These are phyloP conservation scores for Capitella teleta DNA, from an alignment of 1,140 invertebrate genomes.

Conservation along the genomic window DNA sequence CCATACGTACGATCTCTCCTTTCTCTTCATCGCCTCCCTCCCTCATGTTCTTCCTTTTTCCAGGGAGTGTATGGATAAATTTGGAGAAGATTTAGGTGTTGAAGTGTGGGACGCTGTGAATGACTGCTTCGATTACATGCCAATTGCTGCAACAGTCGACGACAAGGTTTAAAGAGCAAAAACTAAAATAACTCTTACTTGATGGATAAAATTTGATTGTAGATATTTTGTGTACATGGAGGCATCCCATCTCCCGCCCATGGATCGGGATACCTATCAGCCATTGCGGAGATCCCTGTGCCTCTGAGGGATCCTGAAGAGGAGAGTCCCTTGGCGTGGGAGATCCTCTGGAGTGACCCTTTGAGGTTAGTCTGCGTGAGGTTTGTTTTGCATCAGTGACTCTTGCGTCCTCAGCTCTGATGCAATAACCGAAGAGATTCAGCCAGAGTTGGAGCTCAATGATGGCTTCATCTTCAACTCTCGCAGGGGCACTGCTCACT, in stretches of 20 bases:
- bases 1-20: conserved; percentile 43
- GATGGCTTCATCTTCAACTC: conserved; percentile 59
- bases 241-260: conserved; percentile 55
- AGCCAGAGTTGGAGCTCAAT: conserved; percentile 47
- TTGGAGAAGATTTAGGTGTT: conserved; percentile 49
- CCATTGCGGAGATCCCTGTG: conserved; percentile 51
- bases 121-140: conserved; percentile 57
- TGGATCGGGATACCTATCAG: conserved; percentile 32
- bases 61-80: conserved; percentile 53
- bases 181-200: no score
- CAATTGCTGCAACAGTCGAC: conserved; percentile 59
- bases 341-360: conserved; percentile 68
- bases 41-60: conserved; percentile 2
- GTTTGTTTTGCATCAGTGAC: background rate
- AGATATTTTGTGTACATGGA: conserved; percentile 64
- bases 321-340: conserved; percentile 59
- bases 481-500: conserved; percentile 58
- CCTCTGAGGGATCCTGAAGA: conserved; percentile 53
- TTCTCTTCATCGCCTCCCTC: background rate
- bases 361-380: conserved; percentile 43
- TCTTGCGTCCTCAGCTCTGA: conserved; percentile 23
- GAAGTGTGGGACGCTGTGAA: conserved; percentile 60
- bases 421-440: conserved; percentile 41
- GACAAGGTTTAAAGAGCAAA: conserved; percentile 44
- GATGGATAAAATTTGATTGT: no score